These are phyloP conservation scores for Mallateleia sp. DNA, from an alignment of 2,888 invertebrate species.

Conservation along the genomic window DNA sequence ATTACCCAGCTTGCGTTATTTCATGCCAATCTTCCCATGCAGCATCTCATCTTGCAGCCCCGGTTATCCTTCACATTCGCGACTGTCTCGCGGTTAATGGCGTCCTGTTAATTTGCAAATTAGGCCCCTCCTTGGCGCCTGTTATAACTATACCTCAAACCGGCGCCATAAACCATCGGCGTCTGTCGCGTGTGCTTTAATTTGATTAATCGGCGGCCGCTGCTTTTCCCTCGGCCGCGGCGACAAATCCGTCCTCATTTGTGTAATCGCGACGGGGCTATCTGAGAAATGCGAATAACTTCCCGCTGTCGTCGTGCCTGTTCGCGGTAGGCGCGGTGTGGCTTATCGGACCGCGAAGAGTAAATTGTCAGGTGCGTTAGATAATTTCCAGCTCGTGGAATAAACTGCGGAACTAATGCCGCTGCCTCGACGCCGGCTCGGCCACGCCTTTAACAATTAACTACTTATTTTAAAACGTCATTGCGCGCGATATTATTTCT, in stretches of 20 bases:
- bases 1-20: constrained; percentile 49
- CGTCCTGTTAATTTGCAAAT: constrained; percentile 73
- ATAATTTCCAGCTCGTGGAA: constrained; percentile 46
- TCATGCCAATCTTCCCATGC: constrained; percentile 61
- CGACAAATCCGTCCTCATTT: constrained; percentile 34
- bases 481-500: neutral
- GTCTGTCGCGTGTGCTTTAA: constrained; percentile 25
- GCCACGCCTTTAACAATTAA: constrained; percentile 60
- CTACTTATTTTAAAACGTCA: constrained; percentile 42
- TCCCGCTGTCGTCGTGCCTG: no score
- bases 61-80: constrained; percentile 63
- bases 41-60: constrained; percentile 38
- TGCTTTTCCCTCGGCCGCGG: constrained; percentile 1
- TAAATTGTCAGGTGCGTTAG: constrained; percentile 63
- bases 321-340: no score
- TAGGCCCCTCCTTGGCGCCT: constrained; percentile 68
- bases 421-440: neutral
- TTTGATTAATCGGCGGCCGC: constrained; percentile 45
- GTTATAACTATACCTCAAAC: neutral
- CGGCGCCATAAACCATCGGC: constrained; percentile 47
- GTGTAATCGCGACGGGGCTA: constrained; percentile 31
- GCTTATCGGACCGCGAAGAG: no score
- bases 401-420: constrained; percentile 59
- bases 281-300: no score
- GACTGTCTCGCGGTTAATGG: constrained; percentile 59